A percentile compares a stretch with the other conserved stretches of the same genome.
Conservation (phyloP, 2,113 vertebrate genomes). For the Ciconia stormi region DNA sequence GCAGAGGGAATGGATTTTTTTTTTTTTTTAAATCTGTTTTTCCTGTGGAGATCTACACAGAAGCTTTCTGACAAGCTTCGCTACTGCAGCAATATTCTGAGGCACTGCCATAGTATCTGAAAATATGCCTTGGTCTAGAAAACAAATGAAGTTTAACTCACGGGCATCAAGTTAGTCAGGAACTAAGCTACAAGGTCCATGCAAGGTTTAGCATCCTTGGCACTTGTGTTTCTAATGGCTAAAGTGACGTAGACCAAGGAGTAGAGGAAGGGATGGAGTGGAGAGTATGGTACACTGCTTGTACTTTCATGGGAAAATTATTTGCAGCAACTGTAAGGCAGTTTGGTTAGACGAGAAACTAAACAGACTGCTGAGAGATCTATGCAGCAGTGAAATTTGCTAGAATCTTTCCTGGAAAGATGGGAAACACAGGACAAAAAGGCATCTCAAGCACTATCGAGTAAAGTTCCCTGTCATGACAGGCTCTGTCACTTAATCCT, state of each 20-base stretch:
- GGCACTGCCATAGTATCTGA: background rate
- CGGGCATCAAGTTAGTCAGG: background rate
- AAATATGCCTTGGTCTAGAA: background rate
- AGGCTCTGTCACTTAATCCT: background rate
- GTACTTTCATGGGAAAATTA: background rate
- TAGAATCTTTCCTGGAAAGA: constrained; percentile 27
- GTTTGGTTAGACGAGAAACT: background rate
- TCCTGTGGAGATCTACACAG: background rate
- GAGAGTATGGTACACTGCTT: background rate
- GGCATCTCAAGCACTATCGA: background rate
- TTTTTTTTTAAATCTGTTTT: background rate
- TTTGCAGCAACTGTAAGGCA: background rate
- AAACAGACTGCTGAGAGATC: background rate
- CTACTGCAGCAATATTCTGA: background rate
- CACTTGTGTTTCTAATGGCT: background rate
- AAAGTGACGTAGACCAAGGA: background rate
- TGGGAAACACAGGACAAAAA: background rate
- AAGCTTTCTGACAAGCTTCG: background rate
- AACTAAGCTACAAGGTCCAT: background rate
- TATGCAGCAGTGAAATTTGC: background rate
- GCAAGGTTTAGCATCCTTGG: background rate
- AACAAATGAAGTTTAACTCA: background rate
- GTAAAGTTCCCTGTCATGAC: background rate
- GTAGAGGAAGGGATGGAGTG: background rate
- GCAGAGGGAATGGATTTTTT: background rate